Evolutionary conservation across 2,113 vertebrate species (phyloP).

Genomic region (Boleophthalmus pectinirostris): DNA sequence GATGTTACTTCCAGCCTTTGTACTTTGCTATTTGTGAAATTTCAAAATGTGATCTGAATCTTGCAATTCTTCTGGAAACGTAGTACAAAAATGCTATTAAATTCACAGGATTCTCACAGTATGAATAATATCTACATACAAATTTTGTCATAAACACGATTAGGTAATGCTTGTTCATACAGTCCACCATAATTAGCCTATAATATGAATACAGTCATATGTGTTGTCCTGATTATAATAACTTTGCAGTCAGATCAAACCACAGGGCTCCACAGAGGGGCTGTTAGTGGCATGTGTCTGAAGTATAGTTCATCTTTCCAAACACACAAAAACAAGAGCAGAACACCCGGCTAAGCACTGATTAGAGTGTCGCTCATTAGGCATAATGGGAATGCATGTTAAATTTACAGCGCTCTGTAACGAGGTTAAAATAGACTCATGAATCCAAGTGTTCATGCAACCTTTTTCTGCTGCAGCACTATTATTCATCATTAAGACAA

Average conservation of each 20-base stretch:
- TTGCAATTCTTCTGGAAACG: too few relatives aligned
- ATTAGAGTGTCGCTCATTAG: constrained; percentile 69
- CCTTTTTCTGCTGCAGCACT: constrained; percentile 31
- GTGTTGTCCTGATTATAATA: not conserved
- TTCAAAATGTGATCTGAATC: not conserved
- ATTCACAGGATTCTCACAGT: not conserved
- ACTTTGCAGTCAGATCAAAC: not conserved
- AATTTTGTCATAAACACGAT: not conserved
- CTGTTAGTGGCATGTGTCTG: constrained; percentile 57
- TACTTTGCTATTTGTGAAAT: not conserved
- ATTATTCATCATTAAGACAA: constrained; percentile 67
- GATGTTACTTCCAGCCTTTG: not conserved
- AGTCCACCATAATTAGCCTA: not conserved
- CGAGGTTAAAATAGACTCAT: constrained; percentile 64
- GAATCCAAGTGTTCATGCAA: constrained; percentile 45
- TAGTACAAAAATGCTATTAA: too few relatives aligned
- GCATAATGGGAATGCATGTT: constrained; percentile 63
- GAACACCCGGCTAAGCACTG: constrained; percentile 33
- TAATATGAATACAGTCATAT: not conserved
- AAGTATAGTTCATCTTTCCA: constrained; percentile 33
- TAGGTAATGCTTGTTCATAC: not conserved
- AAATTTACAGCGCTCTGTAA: constrained; percentile 63
- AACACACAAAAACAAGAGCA: constrained; percentile 27
- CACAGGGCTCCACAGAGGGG: constrained; percentile 19
- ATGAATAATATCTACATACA: not conserved